Conservation (phyloP, 2,888 invertebrate species). For the Drosophila fulvimacula region DNA sequence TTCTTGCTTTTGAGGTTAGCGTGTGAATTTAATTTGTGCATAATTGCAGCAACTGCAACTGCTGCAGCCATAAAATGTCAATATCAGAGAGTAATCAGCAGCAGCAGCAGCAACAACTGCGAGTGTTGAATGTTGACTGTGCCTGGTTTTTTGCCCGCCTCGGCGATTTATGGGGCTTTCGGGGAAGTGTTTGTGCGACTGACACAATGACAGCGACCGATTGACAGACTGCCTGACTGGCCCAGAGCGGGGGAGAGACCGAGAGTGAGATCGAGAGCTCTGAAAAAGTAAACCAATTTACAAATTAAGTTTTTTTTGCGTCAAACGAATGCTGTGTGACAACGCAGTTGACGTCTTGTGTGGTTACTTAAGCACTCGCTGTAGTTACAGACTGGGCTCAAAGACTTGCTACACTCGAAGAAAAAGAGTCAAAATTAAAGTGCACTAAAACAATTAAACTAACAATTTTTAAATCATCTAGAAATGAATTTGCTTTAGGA, state of each 20-base stretch:
- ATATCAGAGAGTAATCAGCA: constrained; percentile 71
- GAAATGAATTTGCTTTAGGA: too few species aligned
- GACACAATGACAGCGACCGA: constrained; percentile 57
- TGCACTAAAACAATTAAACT: not conserved
- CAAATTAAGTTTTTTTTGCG: constrained; percentile 66
- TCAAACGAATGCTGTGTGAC: constrained; percentile 37
- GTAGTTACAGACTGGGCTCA: not conserved
- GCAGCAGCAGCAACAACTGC: constrained; percentile 22
- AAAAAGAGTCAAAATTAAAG: not conserved
- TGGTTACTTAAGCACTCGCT: constrained; percentile 2
- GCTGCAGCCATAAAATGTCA: constrained; percentile 62
- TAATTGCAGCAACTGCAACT: constrained; percentile 56
- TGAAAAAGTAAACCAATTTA: constrained; percentile 65
- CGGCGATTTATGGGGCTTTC: constrained; percentile 43
- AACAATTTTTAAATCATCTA: too few species aligned
- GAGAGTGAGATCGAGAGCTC: not conserved
- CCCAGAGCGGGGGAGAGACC: constrained; percentile 13
- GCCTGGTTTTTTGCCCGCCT: constrained; percentile 33
- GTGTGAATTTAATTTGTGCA: constrained; percentile 78
- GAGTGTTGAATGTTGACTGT: constrained; percentile 43
- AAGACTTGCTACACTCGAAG: not conserved
- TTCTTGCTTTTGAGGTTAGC: constrained; percentile 51
- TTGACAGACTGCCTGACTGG: constrained; percentile 34
- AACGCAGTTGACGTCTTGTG: constrained; percentile 40
- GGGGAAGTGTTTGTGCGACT: constrained; percentile 55